These are phyloP conservation scores for Nothoprocta perdicaria DNA, from an alignment of 2,113 vertebrate species.

Conservation along the genomic window DNA sequence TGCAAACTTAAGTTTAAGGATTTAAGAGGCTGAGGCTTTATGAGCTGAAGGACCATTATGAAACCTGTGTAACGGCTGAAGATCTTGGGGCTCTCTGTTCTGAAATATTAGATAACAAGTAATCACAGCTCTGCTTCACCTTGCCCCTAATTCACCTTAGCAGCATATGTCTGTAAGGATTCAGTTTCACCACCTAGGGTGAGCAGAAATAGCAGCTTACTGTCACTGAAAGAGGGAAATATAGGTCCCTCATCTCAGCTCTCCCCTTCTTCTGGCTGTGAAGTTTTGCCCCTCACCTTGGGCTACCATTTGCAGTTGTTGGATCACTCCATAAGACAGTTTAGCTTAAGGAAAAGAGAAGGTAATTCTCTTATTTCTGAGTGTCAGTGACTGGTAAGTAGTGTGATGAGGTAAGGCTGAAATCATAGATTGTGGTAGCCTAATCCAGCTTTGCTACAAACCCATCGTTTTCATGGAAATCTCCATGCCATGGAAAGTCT, in stretches of 20 bases:
- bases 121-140: constrained; percentile 42
- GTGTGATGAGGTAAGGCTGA: not conserved
- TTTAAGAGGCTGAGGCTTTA: not conserved
- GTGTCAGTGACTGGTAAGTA: not conserved
- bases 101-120: constrained; percentile 17
- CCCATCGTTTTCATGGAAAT: no score
- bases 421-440: not conserved
- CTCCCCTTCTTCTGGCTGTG: not conserved
- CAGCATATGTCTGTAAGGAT: constrained; percentile 43
- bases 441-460: not conserved
- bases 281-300: not conserved
- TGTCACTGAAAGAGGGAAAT: constrained; percentile 26
- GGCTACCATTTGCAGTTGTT: not conserved
- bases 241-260: constrained; percentile 12
- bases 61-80: not conserved
- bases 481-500: not conserved
- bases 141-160: constrained; percentile 59
- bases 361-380: not conserved
- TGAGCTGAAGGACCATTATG: not conserved
- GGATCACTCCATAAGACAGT: not conserved
- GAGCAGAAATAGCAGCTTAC: constrained; percentile 63
- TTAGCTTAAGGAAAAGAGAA: not conserved
- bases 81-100: not conserved
- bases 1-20: not conserved
- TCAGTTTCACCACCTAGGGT: constrained; percentile 31